phyloP scores from a whole-genome alignment of 2,113 vertebrate genomes.

The Stictonetta naevosa region DNA sequence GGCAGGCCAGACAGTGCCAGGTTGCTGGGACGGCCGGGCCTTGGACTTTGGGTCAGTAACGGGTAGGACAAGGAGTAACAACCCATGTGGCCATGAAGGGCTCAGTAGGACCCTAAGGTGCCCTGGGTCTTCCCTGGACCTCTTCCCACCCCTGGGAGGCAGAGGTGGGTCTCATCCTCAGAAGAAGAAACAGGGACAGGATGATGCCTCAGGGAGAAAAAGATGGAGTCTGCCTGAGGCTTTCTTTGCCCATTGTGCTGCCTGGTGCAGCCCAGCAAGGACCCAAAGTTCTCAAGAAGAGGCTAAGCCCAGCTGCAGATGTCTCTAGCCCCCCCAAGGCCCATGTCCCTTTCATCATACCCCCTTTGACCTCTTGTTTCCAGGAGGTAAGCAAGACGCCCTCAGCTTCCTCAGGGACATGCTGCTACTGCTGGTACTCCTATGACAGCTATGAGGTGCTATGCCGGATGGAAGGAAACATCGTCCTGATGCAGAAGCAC shows the following conservation, averaged over 20 bases:
- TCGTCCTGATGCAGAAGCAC: neutral
- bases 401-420: neutral
- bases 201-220: neutral
- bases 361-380: neutral
- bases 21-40: fast-evolving
- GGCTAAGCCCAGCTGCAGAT: neutral
- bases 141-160: neutral
- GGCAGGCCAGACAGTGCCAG: neutral
- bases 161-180: neutral
- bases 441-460: neutral
- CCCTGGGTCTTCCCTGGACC: neutral
- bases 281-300: neutral
- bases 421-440: neutral
- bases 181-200: neutral
- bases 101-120: neutral
- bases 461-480: neutral
- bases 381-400: neutral
- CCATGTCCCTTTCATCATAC: fast-evolving
- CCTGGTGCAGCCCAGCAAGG: neutral
- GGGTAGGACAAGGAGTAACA: fast-evolving
- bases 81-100: fast-evolving
- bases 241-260: neutral
- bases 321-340: neutral
- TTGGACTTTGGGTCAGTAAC: neutral
- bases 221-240: neutral